phyloP scores from a whole-genome alignment of 1,140 invertebrate species.

The Drosophila arawakana region DNA sequence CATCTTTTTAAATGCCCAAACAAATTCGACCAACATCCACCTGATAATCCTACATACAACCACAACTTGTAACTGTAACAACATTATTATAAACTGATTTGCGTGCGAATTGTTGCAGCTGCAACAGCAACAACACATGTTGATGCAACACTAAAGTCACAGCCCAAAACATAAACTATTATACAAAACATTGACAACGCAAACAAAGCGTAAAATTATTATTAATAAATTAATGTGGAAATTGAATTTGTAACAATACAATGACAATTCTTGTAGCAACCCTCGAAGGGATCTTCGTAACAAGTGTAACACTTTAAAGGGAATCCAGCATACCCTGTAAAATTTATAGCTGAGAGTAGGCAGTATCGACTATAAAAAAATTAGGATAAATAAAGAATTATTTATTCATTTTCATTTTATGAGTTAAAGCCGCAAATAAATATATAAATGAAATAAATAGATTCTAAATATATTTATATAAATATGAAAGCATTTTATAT shows the following conservation, averaged over 20 bases:
- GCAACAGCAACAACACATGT: slow-evolving; percentile 54
- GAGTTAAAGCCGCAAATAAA: no score
- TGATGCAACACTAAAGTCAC: slow-evolving; percentile 54
- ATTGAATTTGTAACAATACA: slow-evolving; percentile 38
- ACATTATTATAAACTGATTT: slow-evolving; percentile 52
- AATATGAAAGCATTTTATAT: no score
- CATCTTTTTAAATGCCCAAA: slow-evolving; percentile 11
- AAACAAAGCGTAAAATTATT: slow-evolving; percentile 83
- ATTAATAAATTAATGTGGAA: slow-evolving; percentile 71
- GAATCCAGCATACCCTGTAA: neutral
- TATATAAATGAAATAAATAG: no score
- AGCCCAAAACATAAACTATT: slow-evolving; percentile 48
- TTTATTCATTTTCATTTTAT: no score
- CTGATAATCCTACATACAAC: slow-evolving; percentile 68
- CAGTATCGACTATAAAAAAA: neutral
- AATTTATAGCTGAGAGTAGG: neutral
- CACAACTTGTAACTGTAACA: slow-evolving; percentile 51
- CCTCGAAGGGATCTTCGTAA: slow-evolving; percentile 43
- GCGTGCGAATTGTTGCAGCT: slow-evolving; percentile 64
- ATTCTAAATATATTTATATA: no score
- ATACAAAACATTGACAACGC: slow-evolving; percentile 68
- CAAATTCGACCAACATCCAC: slow-evolving; percentile 51
- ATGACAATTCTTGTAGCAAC: slow-evolving; percentile 66
- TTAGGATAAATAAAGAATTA: no score
- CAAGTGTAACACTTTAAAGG: slow-evolving; percentile 64